Percentiles rank a stretch among this genome's conserved stretches.
Conservation (phyloP, 1,140 invertebrate genomes). For the Elymnias hypermnestra region DNA sequence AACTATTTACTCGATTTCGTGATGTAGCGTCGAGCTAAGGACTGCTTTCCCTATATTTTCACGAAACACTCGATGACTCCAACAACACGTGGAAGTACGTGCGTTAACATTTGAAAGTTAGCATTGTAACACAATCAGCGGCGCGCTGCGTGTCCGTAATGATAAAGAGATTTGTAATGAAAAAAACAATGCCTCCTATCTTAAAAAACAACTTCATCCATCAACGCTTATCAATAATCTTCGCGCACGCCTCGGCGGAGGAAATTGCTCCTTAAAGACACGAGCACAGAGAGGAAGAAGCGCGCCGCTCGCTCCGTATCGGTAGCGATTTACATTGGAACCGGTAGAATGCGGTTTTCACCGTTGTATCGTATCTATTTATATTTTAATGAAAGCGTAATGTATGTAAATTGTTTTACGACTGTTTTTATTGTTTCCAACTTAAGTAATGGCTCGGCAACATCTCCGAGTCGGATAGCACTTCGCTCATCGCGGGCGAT, state of each 20-base stretch:
- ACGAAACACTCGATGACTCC: no score
- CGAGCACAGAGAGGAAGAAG: not conserved
- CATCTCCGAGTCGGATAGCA: not conserved
- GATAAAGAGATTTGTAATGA: constrained; percentile 19
- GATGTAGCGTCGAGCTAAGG: no score
- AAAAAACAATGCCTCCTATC: constrained; percentile 24
- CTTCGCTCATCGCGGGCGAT: not conserved
- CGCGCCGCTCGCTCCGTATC: not conserved
- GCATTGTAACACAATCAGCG: constrained; percentile 13
- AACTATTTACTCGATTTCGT: no score
- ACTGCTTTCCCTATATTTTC: no score
- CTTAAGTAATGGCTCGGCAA: not conserved
- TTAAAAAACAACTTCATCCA: constrained; percentile 27
- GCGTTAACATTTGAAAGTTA: no score
- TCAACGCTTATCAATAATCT: constrained; percentile 24
- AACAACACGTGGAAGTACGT: no score
- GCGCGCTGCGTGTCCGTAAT: constrained; percentile 11
- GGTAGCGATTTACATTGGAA: constrained; percentile 16
- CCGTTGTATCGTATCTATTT: constrained; percentile 19
- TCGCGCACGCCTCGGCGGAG: not conserved
- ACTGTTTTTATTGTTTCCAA: constrained; percentile 1
- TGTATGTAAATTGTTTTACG: constrained; percentile 17
- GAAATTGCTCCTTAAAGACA: constrained; percentile 4
- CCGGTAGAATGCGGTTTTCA: constrained; percentile 21
- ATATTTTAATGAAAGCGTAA: constrained; percentile 22